A percentile compares a stretch with the other conserved stretches of the same genome.
Conservation (phyloP, 92 coral and sea anemone species). For the Pocillopora grandis region DNA sequence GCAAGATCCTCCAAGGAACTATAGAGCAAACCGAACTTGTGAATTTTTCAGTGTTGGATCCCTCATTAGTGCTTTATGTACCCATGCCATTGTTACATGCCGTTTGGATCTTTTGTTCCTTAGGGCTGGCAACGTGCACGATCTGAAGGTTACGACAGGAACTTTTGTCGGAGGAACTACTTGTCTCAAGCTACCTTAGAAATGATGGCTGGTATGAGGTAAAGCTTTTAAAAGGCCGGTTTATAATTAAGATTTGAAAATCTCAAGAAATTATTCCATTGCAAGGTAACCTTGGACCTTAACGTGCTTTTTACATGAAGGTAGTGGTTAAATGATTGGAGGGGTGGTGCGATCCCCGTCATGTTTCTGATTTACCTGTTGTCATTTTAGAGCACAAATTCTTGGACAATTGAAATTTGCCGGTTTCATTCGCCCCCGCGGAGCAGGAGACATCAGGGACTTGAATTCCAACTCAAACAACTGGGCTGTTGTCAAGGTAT, state of each 20-base stretch:
- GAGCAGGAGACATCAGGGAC: constrained; percentile 95
- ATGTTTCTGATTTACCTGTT: neutral
- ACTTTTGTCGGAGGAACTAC: constrained; percentile 85
- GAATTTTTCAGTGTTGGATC: no score
- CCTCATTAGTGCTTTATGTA: neutral
- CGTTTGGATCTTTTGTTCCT: neutral
- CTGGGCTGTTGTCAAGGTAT: constrained; percentile 99
- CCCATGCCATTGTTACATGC: neutral
- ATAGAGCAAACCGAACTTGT: no score
- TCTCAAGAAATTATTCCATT: no score
- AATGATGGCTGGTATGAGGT: constrained; percentile 99
- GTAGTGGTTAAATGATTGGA: no score
- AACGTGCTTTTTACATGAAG: no score
- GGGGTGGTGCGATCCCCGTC: no score
- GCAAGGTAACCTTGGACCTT: no score
- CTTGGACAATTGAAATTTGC: constrained; percentile 91
- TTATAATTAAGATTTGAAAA: neutral
- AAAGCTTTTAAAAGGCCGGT: neutral
- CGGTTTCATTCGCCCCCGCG: constrained; percentile 92
- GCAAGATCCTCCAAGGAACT: no score
- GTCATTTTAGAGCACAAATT: constrained; percentile 71
- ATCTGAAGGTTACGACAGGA: constrained; percentile 88
- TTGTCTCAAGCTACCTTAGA: constrained; percentile 94
- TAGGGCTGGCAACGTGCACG: constrained; percentile 98
- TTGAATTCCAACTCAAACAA: constrained; percentile 92